Evolutionary conservation across 2,113 vertebrate genomes (phyloP), one percentile per base, ranked within the genome.

Genomic region (Anarhynchus alexandrinus): DNA sequence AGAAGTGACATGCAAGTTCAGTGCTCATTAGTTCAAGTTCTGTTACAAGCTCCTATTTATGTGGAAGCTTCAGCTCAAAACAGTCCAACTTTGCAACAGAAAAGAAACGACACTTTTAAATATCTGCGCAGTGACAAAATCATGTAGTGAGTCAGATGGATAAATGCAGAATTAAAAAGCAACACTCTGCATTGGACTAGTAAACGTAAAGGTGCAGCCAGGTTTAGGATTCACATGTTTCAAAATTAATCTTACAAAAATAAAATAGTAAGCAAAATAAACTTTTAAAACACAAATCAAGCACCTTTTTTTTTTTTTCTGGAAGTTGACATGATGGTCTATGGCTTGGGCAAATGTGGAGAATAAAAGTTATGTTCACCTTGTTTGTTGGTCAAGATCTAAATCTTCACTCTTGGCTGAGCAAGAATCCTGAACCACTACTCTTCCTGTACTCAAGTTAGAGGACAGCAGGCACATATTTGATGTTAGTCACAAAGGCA

Each of bases 1-100:
- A 62, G 73, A 62, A 79, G 21, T 74, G 83, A 89, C 84, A 86
- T 65, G 45, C 54, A 89, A 69, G 59, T 94, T 71, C 5, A 29
- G 57, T 90, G 93, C 32, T 93, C 90, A 96, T 96, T 96, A 87
- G 65, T 92, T 96, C 45, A 77, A 36, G 32, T 90, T 82, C 38
- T 86, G 36, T 64, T 83, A 83, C 67, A 85, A 86, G 27, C 58
- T 82, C 3, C 49, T 66, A 36, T 94, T 82, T 88, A 71, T 40
- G 12, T 77, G 62, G 38, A 86, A 49, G 43, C 57, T 74, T 92
- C 36, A 19, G 36, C 89, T 94, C 58, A 87, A 80, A 86, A 47
- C 21, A 94, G 40, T 77, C 74, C 16, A 86, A 43, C 18, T 72
- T 21, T 54, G 15, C 58, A 91, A 82, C 27, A 94, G 47, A 11